Evolutionary conservation across 2,888 invertebrate genomes (phyloP).

Genomic region (Campaea margaritaria): DNA sequence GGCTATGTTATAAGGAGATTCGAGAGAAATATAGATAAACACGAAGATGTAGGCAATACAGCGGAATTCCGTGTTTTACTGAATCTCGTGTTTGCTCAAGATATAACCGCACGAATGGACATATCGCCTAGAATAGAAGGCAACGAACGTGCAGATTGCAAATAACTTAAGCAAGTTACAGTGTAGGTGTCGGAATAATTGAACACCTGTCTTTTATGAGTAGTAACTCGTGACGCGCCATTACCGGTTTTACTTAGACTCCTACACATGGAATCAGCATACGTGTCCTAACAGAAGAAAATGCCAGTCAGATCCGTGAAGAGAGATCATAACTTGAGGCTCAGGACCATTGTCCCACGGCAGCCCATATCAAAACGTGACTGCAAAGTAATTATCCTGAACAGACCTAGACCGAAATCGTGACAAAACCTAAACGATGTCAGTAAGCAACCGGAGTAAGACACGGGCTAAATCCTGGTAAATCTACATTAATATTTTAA

Average conservation of each 20-base stretch:
- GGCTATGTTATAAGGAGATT: background rate
- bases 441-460: constrained; percentile 7
- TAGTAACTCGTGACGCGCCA: constrained; percentile 4
- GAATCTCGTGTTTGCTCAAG: constrained; percentile 38
- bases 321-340: constrained; percentile 4
- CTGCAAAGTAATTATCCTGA: constrained; percentile 13
- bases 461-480: constrained; percentile 6
- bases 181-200: constrained; percentile 49
- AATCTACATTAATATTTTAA: background rate
- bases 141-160: constrained; percentile 57
- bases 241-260: constrained; percentile 23
- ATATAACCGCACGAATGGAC: constrained; percentile 41
- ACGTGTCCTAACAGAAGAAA: background rate
- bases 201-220: constrained; percentile 58
- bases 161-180: constrained; percentile 46
- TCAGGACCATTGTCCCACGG: background rate
- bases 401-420: constrained; percentile 21
- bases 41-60: background rate
- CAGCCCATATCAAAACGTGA: constrained; percentile 28
- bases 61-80: constrained; percentile 1
- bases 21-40: background rate
- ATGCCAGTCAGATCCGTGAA: constrained; percentile 12
- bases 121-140: constrained; percentile 33
- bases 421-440: constrained; percentile 19
- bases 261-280: constrained; percentile 11